These are phyloP conservation scores for Meda fulgida DNA, from an alignment of 2,797 vertebrate species.

Conservation along the genomic window DNA sequence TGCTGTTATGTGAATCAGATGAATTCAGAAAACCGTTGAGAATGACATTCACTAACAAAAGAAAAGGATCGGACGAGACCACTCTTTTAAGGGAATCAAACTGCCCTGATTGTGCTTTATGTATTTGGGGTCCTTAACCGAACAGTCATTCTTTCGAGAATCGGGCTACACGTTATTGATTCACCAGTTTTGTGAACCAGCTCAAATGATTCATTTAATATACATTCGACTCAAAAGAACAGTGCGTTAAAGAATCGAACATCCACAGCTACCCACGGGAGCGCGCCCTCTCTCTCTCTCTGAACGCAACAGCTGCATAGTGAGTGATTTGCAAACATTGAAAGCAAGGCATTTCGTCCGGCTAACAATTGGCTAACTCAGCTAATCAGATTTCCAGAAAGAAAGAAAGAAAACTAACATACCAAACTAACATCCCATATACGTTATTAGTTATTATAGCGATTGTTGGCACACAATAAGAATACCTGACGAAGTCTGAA, in stretches of 20 bases:
- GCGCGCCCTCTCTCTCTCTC: constrained; percentile 55
- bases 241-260: background rate
- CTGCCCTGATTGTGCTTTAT: background rate
- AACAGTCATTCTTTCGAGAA: background rate
- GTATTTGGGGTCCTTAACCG: background rate
- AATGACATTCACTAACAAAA: background rate
- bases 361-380: constrained; percentile 73
- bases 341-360: constrained; percentile 67
- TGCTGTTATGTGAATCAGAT: background rate
- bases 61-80: background rate
- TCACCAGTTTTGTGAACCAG: background rate
- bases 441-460: constrained; percentile 14
- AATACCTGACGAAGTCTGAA: constrained; percentile 53
- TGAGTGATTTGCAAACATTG: constrained; percentile 68
- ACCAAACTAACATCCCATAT: constrained; percentile 23
- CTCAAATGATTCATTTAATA: background rate
- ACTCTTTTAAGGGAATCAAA: background rate
- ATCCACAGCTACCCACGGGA: constrained; percentile 39
- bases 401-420: constrained; percentile 23
- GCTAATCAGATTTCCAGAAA: constrained; percentile 56
- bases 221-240: background rate
- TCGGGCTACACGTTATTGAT: background rate
- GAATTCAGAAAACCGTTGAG: background rate
- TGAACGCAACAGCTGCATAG: constrained; percentile 81
- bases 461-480: constrained; percentile 44